phyloP scores from a whole-genome alignment of 2,797 vertebrate genomes.

The Sebastes cheni region DNA sequence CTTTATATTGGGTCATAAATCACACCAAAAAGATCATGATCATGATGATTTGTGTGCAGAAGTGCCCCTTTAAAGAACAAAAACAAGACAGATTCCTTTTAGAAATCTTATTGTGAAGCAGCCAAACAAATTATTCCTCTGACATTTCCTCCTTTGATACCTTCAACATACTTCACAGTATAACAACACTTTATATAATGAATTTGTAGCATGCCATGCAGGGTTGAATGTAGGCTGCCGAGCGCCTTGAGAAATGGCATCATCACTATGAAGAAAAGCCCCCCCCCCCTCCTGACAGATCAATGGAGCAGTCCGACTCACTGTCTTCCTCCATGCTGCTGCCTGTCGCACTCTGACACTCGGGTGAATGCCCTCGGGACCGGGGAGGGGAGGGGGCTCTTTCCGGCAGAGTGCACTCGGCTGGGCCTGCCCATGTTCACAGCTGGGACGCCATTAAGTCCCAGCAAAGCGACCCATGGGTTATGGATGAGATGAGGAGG shows the following conservation, averaged over 20 bases:
- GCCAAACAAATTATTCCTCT: neutral
- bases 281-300: neutral
- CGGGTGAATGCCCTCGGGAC: constrained; percentile 40
- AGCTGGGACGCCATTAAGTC: constrained; percentile 74
- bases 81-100: neutral
- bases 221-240: neutral
- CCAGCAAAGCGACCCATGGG: constrained; percentile 50
- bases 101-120: neutral
- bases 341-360: constrained; percentile 42
- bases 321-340: constrained; percentile 17
- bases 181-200: neutral
- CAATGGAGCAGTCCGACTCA: constrained; percentile 26
- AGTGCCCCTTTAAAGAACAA: neutral
- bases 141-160: neutral
- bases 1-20: neutral
- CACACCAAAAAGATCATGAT: neutral
- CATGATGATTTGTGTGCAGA: too few relatives aligned
- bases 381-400: constrained; percentile 12
- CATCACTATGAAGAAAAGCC: neutral
- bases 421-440: constrained; percentile 54
- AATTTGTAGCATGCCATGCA: neutral
- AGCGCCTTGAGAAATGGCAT: constrained; percentile 15
- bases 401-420: constrained; percentile 66
- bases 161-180: neutral
- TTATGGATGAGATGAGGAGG: constrained; percentile 45